Evolutionary conservation across 1,140 invertebrate genomes (phyloP).

Genomic region (Microplitis mediator): DNA sequence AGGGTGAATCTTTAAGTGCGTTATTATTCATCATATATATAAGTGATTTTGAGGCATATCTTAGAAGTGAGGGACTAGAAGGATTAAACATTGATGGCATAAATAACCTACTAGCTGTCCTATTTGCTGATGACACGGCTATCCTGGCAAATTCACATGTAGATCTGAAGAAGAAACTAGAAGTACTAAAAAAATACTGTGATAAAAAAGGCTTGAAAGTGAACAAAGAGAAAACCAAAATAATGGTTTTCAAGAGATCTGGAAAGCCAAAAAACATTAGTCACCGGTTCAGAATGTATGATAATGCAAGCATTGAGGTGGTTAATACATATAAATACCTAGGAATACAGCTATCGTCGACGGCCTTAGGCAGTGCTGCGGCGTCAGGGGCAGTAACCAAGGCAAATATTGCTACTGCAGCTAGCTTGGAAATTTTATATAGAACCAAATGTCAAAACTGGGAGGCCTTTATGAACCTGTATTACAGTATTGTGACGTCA

Average conservation of each 20-base stretch:
- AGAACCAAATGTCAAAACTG: slow-evolving; percentile 21
- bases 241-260: slow-evolving; percentile 14
- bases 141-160: neutral
- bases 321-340: slow-evolving; percentile 21
- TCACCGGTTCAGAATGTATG: neutral
- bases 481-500: neutral
- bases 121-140: neutral
- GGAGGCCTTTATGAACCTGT: slow-evolving; percentile 19
- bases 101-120: neutral
- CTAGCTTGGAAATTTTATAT: neutral
- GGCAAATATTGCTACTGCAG: slow-evolving; percentile 15
- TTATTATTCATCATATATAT: too few species aligned
- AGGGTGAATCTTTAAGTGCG: too few species aligned
- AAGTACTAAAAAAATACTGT: neutral
- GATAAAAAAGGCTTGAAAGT: neutral
- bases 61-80: too few species aligned
- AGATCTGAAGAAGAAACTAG: neutral
- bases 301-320: neutral
- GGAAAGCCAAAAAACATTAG: neutral
- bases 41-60: too few species aligned
- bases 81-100: too few species aligned
- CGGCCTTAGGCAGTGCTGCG: neutral
- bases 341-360: slow-evolving; percentile 16
- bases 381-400: slow-evolving; percentile 8
- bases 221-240: neutral